Evolutionary conservation across 2,797 vertebrate species (phyloP).

Genomic region (Staurois parvus): DNA sequence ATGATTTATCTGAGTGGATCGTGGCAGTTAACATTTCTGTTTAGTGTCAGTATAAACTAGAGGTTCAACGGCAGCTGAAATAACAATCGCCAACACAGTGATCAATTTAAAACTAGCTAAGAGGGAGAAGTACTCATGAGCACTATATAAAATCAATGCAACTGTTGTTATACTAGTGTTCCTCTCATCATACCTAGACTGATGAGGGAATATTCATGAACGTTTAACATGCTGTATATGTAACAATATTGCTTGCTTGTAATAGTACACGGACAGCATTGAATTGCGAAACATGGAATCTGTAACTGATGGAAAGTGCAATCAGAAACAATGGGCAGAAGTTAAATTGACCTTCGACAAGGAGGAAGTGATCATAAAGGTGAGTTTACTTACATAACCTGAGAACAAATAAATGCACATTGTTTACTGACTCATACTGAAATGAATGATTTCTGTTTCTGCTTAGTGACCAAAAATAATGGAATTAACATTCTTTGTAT

Average conservation of each 20-base stretch:
- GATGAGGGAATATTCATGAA: too few species aligned
- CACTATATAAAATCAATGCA: too few species aligned
- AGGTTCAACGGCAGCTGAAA: too few species aligned
- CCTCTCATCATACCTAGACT: too few species aligned
- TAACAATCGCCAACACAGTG: too few species aligned
- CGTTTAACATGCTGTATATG: not conserved
- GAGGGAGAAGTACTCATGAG: too few species aligned
- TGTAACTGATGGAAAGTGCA: conserved; percentile 59
- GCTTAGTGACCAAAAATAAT: not conserved
- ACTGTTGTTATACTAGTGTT: too few species aligned
- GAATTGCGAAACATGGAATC: conserved; percentile 66
- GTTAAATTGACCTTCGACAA: conserved; percentile 70
- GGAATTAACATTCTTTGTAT: not conserved
- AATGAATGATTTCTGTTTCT: conserved; percentile 30
- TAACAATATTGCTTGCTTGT: not conserved
- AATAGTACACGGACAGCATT: conserved; percentile 70
- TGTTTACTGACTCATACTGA: conserved; percentile 31
- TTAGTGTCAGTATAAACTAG: too few species aligned
- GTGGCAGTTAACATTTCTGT: too few species aligned
- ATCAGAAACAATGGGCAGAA: conserved; percentile 63
- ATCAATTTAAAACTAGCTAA: too few species aligned
- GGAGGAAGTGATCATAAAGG: conserved; percentile 73
- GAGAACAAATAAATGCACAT: conserved; percentile 21
- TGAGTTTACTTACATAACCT: conserved; percentile 56
- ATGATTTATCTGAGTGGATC: too few species aligned